Conservation (phyloP, 2,113 vertebrate genomes). For the Periophthalmodon schlosseri region DNA sequence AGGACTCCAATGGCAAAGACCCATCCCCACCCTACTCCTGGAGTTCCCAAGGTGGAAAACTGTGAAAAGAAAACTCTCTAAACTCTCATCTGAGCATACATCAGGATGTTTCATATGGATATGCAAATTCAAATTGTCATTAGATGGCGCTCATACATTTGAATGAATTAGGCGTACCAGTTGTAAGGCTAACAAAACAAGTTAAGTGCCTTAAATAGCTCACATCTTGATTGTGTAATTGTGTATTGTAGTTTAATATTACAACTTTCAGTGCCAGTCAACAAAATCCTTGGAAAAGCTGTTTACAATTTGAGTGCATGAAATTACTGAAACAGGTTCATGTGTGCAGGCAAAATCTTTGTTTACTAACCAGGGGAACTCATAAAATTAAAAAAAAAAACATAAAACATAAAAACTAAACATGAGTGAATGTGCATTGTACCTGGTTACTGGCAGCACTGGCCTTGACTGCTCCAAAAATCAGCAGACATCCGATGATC, state of each 20-base stretch:
- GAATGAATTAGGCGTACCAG: too few species aligned
- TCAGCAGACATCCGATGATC: constrained; percentile 47
- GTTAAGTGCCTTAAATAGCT: neutral
- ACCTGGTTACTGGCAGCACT: neutral
- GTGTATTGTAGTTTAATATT: neutral
- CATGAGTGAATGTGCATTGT: neutral
- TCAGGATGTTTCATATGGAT: neutral
- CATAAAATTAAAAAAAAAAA: too few species aligned
- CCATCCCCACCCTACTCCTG: constrained; percentile 25
- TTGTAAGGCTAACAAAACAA: too few species aligned
- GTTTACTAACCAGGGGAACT: neutral
- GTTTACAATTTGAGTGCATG: neutral
- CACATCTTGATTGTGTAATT: neutral
- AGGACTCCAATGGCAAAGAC: constrained; percentile 49
- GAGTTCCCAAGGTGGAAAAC: neutral
- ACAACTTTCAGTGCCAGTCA: neutral
- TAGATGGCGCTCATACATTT: too few species aligned
- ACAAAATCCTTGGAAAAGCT: neutral
- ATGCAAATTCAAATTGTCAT: too few species aligned
- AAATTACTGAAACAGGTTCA: neutral
- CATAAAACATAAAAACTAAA: too few species aligned
- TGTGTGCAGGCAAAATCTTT: neutral
- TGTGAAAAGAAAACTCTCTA: constrained; percentile 13
- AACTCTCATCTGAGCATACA: neutral
- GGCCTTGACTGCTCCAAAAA: neutral